Percentiles rank a stretch among this genome's conserved stretches.
Evolutionary conservation across 2,888 invertebrate species (phyloP).

Genomic region (Rotaria magnacalcarata): DNA sequence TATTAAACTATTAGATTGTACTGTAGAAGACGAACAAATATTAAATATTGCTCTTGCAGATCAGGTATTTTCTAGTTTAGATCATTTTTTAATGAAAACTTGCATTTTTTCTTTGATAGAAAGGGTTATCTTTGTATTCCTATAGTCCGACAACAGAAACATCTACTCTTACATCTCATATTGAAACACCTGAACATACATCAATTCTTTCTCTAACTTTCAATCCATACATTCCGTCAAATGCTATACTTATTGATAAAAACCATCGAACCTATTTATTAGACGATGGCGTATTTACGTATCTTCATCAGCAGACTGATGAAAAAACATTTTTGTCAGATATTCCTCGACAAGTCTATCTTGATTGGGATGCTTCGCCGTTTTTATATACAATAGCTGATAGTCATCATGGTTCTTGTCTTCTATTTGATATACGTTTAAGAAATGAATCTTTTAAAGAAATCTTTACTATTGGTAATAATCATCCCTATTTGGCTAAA

Average conservation of each 20-base stretch:
- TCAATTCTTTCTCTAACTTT: neutral
- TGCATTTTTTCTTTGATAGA: neutral
- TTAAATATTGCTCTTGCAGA: neutral
- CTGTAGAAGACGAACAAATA: neutral
- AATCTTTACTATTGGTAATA: neutral
- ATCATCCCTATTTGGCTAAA: neutral
- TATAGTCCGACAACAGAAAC: neutral
- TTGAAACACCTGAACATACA: neutral
- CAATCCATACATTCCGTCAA: slow-evolving; percentile 4
- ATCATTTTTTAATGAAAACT: no score
- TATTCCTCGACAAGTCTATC: neutral
- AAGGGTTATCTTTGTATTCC: neutral
- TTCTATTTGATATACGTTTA: slow-evolving; percentile 24
- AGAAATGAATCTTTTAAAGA: neutral
- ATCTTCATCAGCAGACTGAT: neutral
- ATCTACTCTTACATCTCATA: neutral
- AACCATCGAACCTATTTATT: neutral
- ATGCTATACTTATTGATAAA: neutral
- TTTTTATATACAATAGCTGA: slow-evolving; percentile 15
- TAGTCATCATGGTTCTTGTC: slow-evolving; percentile 2
- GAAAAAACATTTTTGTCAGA: neutral
- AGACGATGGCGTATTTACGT: neutral
- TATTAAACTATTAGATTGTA: slow-evolving; percentile 5
- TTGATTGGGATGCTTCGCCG: slow-evolving; percentile 25
- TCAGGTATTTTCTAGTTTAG: neutral